Base-by-base conservation (phyloP, 2,113 vertebrate species). In the Heterotilapia buettikoferi region DNA sequence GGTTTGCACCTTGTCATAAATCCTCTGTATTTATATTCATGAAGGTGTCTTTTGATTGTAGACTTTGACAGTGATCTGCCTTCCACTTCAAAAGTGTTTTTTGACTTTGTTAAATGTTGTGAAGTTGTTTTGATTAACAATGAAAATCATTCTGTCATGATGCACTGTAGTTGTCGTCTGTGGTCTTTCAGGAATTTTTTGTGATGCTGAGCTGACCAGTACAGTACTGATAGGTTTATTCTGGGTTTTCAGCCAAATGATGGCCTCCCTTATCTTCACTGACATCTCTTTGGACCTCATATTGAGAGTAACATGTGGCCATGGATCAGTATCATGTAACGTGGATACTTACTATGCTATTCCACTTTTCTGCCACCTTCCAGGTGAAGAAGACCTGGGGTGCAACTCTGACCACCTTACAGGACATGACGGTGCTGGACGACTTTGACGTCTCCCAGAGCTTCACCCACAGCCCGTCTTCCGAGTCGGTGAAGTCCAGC, bases 301-400 rank as follows among this genome's bases (percentile, higher is more conserved):
- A 71, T 71, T 71, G 36, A 71, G 66, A 71, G n/a, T 40, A 66
- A 38, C 19, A 66, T 13, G 31, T 66, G 31, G 18, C 31, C 18
- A n/a, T n/a, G 4, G 31, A 63, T 36, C 59, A 43, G 63, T 38
- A n/a, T 66, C 61, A 36, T 66, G 33, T 66, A 66, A 66, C 33
- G 1, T 66, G 33, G 61, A 66, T 18, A 12, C 73, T 78, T 24
- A 12, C 45, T 78, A 50, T 29, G 45, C 43, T 53, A 19, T 21
- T 53, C 9, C 13, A 11, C 3, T 66, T 78, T 56, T 61, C n/a
- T 71, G 26, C 7, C 16, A 29, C 13, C 9, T 24, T 80, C 0
- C 94, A 99, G 99, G 98, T 99, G 10, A 99, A 99, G 95, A 99
- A 99, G 95, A 99, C 99, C 0, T 99, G 98, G 96, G 98, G 99